These are phyloP conservation scores for Corythoichthys intestinalis DNA, from an alignment of 2,113 vertebrate genomes.

Conservation along the genomic window DNA sequence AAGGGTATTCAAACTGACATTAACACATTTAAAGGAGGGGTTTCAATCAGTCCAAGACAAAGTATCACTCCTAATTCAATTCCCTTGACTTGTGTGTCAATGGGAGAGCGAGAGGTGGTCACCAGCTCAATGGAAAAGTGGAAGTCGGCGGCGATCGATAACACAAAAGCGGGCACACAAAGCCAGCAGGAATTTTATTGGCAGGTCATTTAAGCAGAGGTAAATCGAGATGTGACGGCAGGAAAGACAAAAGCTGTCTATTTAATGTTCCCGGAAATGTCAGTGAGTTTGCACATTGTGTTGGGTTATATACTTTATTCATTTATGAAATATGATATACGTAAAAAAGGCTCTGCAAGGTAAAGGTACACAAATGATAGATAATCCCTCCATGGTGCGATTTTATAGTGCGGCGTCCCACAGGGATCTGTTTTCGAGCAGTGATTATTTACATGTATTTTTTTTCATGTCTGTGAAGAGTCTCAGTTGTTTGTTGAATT, in stretches of 20 bases:
- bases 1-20: not conserved
- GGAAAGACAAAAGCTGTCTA: not conserved
- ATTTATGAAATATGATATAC: not conserved
- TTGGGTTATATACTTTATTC: not conserved
- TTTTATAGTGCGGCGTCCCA: not conserved
- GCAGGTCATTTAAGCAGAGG: constrained; percentile 32
- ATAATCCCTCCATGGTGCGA: not conserved
- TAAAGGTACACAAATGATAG: too few species aligned
- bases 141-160: constrained; percentile 37
- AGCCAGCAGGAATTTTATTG: constrained; percentile 37
- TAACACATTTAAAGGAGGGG: constrained; percentile 1
- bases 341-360: too few species aligned
- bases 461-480: too few species aligned
- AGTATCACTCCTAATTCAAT: constrained; percentile 25
- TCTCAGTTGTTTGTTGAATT: too few species aligned
- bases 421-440: not conserved
- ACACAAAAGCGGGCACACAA: constrained; percentile 31
- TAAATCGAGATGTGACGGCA: constrained; percentile 32
- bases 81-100: constrained; percentile 22
- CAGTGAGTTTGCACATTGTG: not conserved
- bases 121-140: constrained; percentile 17
- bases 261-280: not conserved
- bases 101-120: constrained; percentile 1
- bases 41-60: constrained; percentile 1
- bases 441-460: not conserved